phyloP scores from a whole-genome alignment of 2,888 invertebrate genomes.

The Folsomia manolachei region DNA sequence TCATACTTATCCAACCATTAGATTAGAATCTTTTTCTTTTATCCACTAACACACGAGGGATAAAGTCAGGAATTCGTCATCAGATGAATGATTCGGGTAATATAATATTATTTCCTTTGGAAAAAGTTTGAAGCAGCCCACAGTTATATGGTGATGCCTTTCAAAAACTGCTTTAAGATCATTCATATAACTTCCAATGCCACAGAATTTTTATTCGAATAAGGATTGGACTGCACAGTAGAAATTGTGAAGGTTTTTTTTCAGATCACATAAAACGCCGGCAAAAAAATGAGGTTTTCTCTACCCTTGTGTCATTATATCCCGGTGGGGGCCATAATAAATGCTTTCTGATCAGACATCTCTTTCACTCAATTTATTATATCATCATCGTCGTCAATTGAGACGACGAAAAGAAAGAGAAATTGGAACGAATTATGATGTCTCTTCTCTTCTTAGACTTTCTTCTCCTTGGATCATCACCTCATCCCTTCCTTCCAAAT shows the following conservation, averaged over 20 bases:
- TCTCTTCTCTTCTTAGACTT: background rate
- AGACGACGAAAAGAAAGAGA: slow-evolving; percentile 11
- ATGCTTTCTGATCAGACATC: slow-evolving; percentile 14
- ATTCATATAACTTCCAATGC: background rate
- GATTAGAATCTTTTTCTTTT: too few species aligned
- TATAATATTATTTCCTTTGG: background rate
- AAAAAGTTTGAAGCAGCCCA: background rate
- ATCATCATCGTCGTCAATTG: slow-evolving; percentile 12
- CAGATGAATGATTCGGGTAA: background rate
- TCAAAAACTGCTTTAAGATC: background rate
- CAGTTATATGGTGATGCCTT: background rate
- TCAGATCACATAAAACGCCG: too few species aligned
- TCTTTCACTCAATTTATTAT: slow-evolving; percentile 21
- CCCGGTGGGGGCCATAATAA: slow-evolving; percentile 16
- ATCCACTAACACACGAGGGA: background rate
- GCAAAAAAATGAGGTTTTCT: slow-evolving; percentile 11
- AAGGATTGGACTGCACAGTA: slow-evolving; percentile 13
- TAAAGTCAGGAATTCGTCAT: background rate
- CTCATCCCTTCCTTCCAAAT: background rate
- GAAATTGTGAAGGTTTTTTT: slow-evolving; percentile 4
- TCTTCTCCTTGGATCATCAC: background rate
- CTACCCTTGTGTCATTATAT: slow-evolving; percentile 7
- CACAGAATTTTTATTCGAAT: slow-evolving; percentile 17
- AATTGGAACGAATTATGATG: slow-evolving; percentile 13
- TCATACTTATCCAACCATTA: background rate